phyloP scores from a whole-genome alignment of 1,140 invertebrate genomes.

The Drosophila miranda region DNA sequence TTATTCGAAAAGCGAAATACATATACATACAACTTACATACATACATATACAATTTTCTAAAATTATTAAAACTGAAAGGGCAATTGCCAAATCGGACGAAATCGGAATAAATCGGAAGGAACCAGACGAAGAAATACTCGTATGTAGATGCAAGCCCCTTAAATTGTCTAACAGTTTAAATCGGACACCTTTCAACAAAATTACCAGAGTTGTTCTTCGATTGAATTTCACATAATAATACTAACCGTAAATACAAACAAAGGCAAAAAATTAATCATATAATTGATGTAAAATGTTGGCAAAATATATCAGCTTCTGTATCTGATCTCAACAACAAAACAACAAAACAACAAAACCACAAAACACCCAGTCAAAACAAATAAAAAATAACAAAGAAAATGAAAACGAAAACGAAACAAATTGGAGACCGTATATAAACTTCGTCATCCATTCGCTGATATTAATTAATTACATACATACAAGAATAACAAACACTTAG shows the following conservation, averaged over 20 bases:
- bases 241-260: slow-evolving; percentile 41
- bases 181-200: slow-evolving; percentile 41
- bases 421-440: slow-evolving; percentile 8
- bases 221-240: slow-evolving; percentile 61
- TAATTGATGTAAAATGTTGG: slow-evolving; percentile 64
- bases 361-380: slow-evolving; percentile 12
- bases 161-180: slow-evolving; percentile 42
- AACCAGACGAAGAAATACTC: too few species aligned
- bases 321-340: slow-evolving; percentile 61
- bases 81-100: slow-evolving; percentile 19
- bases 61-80: slow-evolving; percentile 28
- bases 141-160: neutral
- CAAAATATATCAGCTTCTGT: slow-evolving; percentile 69
- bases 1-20: slow-evolving; percentile 18
- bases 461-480: slow-evolving; percentile 25
- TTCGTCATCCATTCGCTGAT: slow-evolving; percentile 35
- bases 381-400: slow-evolving; percentile 12
- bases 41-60: slow-evolving; percentile 21
- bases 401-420: neutral
- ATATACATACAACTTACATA: slow-evolving; percentile 17
- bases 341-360: slow-evolving; percentile 10
- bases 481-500: slow-evolving; percentile 60
- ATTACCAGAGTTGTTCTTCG: slow-evolving; percentile 66
- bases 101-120: too few species aligned
- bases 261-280: slow-evolving; percentile 54